A percentile compares a stretch with the other conserved stretches of the same genome.
Evolutionary conservation across 2,113 vertebrate genomes (phyloP).

Genomic region (Telmatochromis brichardi): DNA sequence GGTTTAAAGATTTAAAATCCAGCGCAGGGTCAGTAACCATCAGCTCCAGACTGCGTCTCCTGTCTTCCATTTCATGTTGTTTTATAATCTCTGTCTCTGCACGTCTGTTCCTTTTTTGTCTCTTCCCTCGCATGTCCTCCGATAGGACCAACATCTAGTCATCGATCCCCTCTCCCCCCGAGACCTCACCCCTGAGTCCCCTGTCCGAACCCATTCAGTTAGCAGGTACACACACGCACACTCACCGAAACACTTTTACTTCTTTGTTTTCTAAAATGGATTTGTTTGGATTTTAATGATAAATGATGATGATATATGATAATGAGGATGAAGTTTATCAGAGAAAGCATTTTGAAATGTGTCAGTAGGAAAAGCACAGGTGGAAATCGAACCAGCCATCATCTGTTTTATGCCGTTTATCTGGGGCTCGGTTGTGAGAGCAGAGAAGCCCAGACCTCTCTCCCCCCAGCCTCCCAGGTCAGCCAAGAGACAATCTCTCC

Average conservation of each 20-base stretch:
- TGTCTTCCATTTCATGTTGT: not conserved
- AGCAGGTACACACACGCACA: slow-evolving; percentile 33
- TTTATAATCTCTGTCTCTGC: not conserved
- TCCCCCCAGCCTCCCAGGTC: rapidly evolving
- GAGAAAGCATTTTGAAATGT: not conserved
- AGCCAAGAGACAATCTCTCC: not conserved
- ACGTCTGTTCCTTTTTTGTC: slow-evolving; percentile 2
- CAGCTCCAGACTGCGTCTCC: not conserved
- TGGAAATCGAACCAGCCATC: not conserved
- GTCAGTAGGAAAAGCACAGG: not conserved
- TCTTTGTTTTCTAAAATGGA: not conserved
- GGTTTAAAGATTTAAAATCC: not conserved
- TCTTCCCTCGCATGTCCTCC: not conserved
- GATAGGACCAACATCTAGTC: slow-evolving; percentile 54
- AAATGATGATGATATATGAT: not conserved
- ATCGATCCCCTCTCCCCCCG: slow-evolving; percentile 60
- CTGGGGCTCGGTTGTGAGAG: not conserved
- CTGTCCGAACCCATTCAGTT: slow-evolving; percentile 56
- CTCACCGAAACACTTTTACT: not conserved
- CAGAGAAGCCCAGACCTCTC: not conserved
- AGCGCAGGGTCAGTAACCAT: not conserved
- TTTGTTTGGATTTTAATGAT: not conserved
- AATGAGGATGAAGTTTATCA: not conserved
- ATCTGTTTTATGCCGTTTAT: not conserved
- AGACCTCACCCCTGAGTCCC: slow-evolving; percentile 60